A percentile compares a stretch with the other conserved stretches of the same genome.
phyloP scores from a whole-genome alignment of 2,113 vertebrate genomes.

The Prietella phreatophila region DNA sequence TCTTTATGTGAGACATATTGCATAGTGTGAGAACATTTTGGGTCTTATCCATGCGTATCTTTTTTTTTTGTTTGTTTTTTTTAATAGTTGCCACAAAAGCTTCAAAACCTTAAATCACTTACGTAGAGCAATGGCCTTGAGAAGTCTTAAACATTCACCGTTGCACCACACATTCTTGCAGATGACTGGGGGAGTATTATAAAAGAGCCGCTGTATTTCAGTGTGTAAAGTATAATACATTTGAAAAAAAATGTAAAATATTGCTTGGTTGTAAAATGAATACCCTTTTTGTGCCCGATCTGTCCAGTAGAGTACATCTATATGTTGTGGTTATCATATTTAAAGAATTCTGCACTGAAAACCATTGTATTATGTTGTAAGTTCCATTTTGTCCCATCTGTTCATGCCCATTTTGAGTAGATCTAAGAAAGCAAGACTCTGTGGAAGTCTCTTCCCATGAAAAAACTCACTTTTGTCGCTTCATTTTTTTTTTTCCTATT shows the following conservation, averaged over 20 bases:
- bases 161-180: slow-evolving; percentile 35
- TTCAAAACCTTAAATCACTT: slow-evolving; percentile 40
- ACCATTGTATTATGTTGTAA: not conserved
- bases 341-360: not conserved
- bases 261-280: not conserved
- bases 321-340: not conserved
- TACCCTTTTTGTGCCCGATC: not conserved
- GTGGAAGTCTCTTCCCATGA: not conserved
- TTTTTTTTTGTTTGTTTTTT: too few relatives aligned
- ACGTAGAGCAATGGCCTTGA: not conserved
- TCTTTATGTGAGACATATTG: slow-evolving; percentile 45
- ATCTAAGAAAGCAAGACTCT: not conserved
- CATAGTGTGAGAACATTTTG: slow-evolving; percentile 29
- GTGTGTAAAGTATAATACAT: slow-evolving; percentile 13
- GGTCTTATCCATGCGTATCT: not conserved
- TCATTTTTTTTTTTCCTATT: not conserved
- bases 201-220: not conserved
- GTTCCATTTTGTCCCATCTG: not conserved
- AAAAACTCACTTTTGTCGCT: not conserved
- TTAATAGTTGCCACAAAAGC: slow-evolving; percentile 17
- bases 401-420: not conserved
- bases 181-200: slow-evolving; percentile 23
- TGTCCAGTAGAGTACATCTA: not conserved
- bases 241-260: not conserved
- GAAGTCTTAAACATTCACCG: slow-evolving; percentile 41